Percentiles rank a stretch among this genome's conserved stretches.
Conservation (phyloP, 2,797 vertebrate genomes). For the Pogonophryne albipinna region DNA sequence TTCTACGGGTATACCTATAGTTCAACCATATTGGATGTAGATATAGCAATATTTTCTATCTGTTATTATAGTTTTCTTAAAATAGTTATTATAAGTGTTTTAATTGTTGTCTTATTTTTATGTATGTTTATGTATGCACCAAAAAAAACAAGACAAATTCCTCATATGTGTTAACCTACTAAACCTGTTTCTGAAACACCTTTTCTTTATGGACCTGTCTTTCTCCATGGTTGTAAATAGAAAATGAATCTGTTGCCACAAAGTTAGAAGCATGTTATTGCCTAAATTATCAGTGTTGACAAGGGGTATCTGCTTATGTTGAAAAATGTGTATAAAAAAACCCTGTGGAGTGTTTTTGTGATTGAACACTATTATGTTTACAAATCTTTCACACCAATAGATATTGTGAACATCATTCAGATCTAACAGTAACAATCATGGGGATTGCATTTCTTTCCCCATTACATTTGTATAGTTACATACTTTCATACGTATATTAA, state of each 20-base stretch:
- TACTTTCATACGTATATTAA: neutral
- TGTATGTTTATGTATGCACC: too few relatives aligned
- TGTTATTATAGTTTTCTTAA: too few relatives aligned
- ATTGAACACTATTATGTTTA: neutral
- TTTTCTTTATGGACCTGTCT: neutral
- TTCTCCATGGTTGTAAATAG: neutral
- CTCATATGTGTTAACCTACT: too few relatives aligned
- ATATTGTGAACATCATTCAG: neutral
- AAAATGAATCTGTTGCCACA: neutral
- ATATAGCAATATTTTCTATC: too few relatives aligned
- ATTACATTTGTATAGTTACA: neutral
- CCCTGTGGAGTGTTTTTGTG: neutral
- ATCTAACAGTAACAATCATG: neutral
- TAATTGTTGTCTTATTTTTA: too few relatives aligned
- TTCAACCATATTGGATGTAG: too few relatives aligned
- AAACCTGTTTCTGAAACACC: neutral
- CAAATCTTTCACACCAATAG: neutral
- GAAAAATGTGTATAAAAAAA: neutral
- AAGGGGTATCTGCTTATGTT: neutral
- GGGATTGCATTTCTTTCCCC: neutral
- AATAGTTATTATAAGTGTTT: too few relatives aligned
- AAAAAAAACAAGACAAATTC: too few relatives aligned
- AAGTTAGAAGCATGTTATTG: too few relatives aligned
- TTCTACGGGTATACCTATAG: too few relatives aligned
- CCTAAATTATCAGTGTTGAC: neutral